Conservation (phyloP, 2,888 invertebrate genomes). For the Hemithea aestivaria region DNA sequence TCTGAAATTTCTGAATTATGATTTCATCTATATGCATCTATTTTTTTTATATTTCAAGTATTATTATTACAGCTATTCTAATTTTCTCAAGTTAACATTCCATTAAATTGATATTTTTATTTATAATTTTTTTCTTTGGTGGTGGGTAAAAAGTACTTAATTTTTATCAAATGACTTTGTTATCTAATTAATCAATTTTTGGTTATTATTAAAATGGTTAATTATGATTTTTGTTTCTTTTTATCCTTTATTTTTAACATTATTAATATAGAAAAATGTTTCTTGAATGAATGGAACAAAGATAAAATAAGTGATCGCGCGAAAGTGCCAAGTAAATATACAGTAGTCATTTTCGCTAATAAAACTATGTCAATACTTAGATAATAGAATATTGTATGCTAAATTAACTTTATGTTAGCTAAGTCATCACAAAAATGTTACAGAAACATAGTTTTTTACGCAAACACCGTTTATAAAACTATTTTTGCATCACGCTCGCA, state of each 20-base stretch:
- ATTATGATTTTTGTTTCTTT: slow-evolving; percentile 48
- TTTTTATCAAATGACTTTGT: slow-evolving; percentile 45
- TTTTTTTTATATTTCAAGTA: no score
- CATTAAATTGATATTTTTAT: slow-evolving; percentile 19
- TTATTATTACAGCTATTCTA: slow-evolving; percentile 19
- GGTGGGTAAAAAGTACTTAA: slow-evolving; percentile 60
- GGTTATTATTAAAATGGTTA: slow-evolving; percentile 73
- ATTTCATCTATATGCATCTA: no score
- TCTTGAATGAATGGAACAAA: slow-evolving; percentile 29
- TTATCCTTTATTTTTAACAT: slow-evolving; percentile 19
- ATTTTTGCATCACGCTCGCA: slow-evolving; percentile 72
- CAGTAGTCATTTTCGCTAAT: slow-evolving; percentile 54
- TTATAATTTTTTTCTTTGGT: slow-evolving; percentile 42
- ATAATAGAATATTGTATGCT: slow-evolving; percentile 22
- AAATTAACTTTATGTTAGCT: slow-evolving; percentile 17
- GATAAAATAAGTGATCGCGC: slow-evolving; percentile 30
- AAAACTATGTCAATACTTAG: slow-evolving; percentile 52
- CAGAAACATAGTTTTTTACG: slow-evolving; percentile 52
- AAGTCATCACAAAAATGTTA: slow-evolving; percentile 20
- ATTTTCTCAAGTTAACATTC: slow-evolving; percentile 31
- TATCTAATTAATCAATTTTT: slow-evolving; percentile 48
- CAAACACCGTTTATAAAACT: slow-evolving; percentile 45
- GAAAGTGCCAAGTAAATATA: slow-evolving; percentile 53
- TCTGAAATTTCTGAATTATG: no score
- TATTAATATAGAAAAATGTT: slow-evolving; percentile 1